phyloP scores from a whole-genome alignment of 2,113 vertebrate genomes.

The Caloenas nicobarica region DNA sequence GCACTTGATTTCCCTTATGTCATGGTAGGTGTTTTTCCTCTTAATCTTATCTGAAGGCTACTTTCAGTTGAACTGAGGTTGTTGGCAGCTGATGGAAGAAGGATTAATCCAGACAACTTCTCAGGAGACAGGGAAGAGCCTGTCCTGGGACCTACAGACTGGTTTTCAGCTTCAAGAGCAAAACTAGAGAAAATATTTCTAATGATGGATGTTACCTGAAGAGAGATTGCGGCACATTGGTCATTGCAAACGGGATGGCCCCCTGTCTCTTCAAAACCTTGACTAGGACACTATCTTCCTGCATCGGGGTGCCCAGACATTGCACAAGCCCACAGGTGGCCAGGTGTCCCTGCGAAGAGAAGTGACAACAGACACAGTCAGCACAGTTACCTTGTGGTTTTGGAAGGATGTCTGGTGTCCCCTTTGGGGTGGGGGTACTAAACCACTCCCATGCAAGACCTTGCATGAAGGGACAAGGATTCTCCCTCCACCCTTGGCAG shows the following conservation, averaged over 20 bases:
- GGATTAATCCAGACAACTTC: not conserved
- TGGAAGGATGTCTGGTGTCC: not conserved
- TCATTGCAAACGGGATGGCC: conserved; percentile 87
- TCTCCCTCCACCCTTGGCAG: not conserved
- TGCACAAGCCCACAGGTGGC: conserved; percentile 77
- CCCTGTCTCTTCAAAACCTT: conserved; percentile 86
- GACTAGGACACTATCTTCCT: conserved; percentile 79
- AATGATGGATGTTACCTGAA: conserved; percentile 71
- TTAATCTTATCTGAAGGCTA: not conserved
- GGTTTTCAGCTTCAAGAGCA: not conserved
- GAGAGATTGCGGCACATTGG: conserved; percentile 82
- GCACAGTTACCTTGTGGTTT: not conserved
- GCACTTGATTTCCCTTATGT: not conserved
- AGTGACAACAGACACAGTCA: rapidly evolving
- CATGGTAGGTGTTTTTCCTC: not conserved
- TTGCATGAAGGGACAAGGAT: not conserved
- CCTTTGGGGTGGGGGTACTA: not conserved
- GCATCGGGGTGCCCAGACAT: conserved; percentile 51
- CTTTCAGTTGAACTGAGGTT: not conserved
- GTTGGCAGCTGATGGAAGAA: not conserved
- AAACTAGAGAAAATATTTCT: not conserved
- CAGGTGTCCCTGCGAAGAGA: conserved; percentile 76
- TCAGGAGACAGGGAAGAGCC: not conserved
- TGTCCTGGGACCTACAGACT: not conserved
- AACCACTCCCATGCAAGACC: not conserved